A percentile compares a stretch with the other conserved stretches of the same genome.
These are phyloP conservation scores for Galbula dea DNA, from an alignment of 2,113 vertebrate genomes.

Conservation along the genomic window DNA sequence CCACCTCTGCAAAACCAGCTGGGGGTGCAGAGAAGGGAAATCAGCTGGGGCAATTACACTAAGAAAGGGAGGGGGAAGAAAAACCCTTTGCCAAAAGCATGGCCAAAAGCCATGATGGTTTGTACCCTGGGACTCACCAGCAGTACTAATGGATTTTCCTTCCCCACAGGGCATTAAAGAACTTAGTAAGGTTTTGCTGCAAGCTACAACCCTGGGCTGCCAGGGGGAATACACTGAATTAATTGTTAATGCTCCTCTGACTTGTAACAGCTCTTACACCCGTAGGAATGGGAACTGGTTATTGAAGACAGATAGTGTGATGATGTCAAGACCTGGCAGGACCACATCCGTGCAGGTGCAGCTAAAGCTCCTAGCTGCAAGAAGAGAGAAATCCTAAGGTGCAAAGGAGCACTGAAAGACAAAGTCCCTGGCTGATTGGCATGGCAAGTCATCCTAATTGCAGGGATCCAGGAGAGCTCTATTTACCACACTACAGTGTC, in stretches of 20 bases:
- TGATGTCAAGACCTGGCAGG: fast-evolving
- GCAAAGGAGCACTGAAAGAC: not conserved
- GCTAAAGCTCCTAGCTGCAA: not conserved
- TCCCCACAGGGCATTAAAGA: not conserved
- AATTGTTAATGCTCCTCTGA: not conserved
- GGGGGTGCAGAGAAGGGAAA: not conserved
- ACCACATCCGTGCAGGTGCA: fast-evolving
- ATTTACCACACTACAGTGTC: not conserved
- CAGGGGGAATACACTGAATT: not conserved
- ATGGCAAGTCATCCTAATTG: not conserved
- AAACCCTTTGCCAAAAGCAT: not conserved
- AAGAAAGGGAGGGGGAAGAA: not conserved
- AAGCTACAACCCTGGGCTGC: not conserved
- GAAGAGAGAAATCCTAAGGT: not conserved
- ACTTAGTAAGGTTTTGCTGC: not conserved
- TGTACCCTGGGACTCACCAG: not conserved
- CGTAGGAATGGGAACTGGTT: not conserved
- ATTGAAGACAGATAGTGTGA: not conserved
- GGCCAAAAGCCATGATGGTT: not conserved
- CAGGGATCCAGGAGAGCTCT: not conserved
- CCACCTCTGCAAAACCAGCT: not conserved
- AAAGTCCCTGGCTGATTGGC: not conserved
- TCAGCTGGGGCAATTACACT: not conserved
- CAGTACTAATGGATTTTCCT: not conserved
- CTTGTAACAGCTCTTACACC: not conserved